A percentile compares a stretch with the other conserved stretches of the same genome.
Evolutionary conservation across 2,113 vertebrate species (phyloP).

Genomic region (Heliornis fulica): DNA sequence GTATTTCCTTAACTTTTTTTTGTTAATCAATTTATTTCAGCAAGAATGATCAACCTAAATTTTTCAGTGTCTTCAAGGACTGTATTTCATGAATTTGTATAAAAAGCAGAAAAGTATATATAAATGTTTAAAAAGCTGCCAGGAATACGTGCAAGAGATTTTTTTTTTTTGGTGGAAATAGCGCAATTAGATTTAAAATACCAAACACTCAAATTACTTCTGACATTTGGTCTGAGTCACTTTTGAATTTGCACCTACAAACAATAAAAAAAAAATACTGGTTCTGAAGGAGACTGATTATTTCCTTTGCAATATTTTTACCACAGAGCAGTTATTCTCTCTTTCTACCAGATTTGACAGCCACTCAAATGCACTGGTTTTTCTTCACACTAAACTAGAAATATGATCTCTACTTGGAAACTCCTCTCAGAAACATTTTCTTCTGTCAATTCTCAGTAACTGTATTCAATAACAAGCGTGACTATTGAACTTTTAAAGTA

Average conservation of each 20-base stretch:
- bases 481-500: conserved; percentile 30
- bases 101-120: conserved; percentile 15
- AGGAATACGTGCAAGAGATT: not conserved
- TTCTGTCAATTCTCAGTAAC: conserved; percentile 27
- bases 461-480: not conserved
- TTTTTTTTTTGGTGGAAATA: not conserved
- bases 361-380: not conserved
- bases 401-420: conserved; percentile 30
- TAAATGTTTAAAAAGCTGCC: conserved; percentile 25
- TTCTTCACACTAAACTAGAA: conserved; percentile 28
- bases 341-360: conserved; percentile 1
- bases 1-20: not conserved
- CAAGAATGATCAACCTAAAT: conserved; percentile 12
- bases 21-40: conserved; percentile 21
- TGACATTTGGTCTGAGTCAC: conserved; percentile 11
- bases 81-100: conserved; percentile 16
- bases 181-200: conserved; percentile 24
- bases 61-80: conserved; percentile 38
- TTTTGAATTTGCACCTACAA: conserved; percentile 39
- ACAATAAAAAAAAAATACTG: not conserved
- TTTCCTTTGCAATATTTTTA: conserved; percentile 34
- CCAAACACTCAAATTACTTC: conserved; percentile 20
- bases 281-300: conserved; percentile 20
- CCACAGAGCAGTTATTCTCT: not conserved
- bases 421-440: conserved; percentile 35